Evolutionary conservation across 1,140 invertebrate species (phyloP), one percentile per base, ranked within the genome.

Genomic region (Aphelenchoides fujianensis): DNA sequence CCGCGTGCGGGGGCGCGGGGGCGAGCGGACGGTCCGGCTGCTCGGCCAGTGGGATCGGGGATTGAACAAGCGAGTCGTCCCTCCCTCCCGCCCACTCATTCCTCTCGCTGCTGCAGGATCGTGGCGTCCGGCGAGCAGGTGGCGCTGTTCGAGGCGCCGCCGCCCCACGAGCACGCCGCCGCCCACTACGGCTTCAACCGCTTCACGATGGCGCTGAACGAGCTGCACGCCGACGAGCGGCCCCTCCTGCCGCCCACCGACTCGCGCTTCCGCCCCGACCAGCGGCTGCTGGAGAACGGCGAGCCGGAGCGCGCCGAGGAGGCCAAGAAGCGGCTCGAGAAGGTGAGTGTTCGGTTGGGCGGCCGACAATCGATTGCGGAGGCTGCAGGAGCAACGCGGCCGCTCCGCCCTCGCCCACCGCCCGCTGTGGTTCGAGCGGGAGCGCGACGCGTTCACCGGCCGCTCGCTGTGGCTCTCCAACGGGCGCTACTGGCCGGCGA

Each of bases 181-280:
- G 32, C 66, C 30, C 80, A 64, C 73, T 76, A 81, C 74, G 74
- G 74, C 55, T 76, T 76, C 72, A 80, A 36, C 54, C 32, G 34
- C 16, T 76, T 76, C 34, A 77, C 73, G 34, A 72, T 76, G 74
- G 52, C 27, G 9, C 53, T 76, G 63, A 76, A 76, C 48, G 78
- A 80, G 32, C 12, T 79, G 3, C 28, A 34, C 35, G 31, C 76
- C 12, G 76, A 79, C 16, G 66, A 79, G 9, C 54, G 36, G n/a
- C 23, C 73, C 7, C 3, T 19, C 7, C 48, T 77, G 27, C 75
- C 75, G 19, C 30, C 23, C 23, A 80, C 75, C 1, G 75, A 77
- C 68, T 74, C 52, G 64, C 77, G 75, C 27, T 59, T 80, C 31
- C 76, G 75, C 5, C 77, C 73, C 3, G 75, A 77, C 48, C 69